phyloP scores from a whole-genome alignment of 2,888 invertebrate genomes.

The Drosophila picticornis region DNA sequence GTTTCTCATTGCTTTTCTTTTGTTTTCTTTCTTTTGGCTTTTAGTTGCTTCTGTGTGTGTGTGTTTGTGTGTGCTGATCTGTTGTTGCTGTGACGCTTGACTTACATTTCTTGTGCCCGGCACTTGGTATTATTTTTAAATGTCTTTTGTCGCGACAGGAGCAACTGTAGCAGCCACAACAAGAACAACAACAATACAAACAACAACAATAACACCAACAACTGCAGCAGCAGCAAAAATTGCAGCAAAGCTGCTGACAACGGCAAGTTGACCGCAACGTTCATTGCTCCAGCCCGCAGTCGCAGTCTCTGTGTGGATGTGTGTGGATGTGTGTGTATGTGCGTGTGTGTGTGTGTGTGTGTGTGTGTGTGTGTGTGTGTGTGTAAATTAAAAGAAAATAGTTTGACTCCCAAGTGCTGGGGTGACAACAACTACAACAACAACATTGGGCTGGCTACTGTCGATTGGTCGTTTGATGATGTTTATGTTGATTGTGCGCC shows the following conservation, averaged over 20 bases:
- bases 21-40: neutral
- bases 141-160: constrained; percentile 66
- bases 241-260: constrained; percentile 48
- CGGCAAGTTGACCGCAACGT: constrained; percentile 76
- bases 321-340: too few species aligned
- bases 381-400: constrained; percentile 75
- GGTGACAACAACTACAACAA: constrained; percentile 41
- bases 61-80: constrained; percentile 2
- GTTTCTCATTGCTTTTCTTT: neutral
- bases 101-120: constrained; percentile 71
- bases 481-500: constrained; percentile 7
- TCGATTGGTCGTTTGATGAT: neutral
- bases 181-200: constrained; percentile 31
- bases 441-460: constrained; percentile 19
- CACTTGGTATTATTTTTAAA: constrained; percentile 71
- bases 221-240: constrained; percentile 31
- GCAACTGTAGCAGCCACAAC: constrained; percentile 26
- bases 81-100: constrained; percentile 66
- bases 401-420: constrained; percentile 60
- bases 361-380: constrained; percentile 4
- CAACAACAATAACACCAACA: constrained; percentile 35
- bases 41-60: constrained; percentile 5
- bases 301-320: constrained; percentile 4
- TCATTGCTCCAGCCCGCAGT: constrained; percentile 67
- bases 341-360: constrained; percentile 22